Percentiles rank a stretch among this genome's conserved stretches.
phyloP scores from a whole-genome alignment of 2,113 vertebrate genomes.

The Litocranius walleri region DNA sequence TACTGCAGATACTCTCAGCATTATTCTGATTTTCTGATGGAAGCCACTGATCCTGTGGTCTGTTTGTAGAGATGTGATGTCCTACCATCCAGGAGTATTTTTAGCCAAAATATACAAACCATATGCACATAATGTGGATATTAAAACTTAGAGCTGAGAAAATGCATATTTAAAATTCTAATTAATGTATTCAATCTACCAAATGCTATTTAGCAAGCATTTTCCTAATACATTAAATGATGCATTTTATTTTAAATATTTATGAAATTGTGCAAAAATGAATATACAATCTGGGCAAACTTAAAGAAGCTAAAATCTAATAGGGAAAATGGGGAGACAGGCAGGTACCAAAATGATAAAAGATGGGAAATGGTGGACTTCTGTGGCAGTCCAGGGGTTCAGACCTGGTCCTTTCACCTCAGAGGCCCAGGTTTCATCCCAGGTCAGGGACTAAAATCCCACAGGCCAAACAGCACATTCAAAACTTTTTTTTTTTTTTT shows the following conservation, averaged over 20 bases:
- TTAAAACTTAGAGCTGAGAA: slow-evolving; percentile 43
- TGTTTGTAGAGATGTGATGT: not conserved
- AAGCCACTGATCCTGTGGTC: not conserved
- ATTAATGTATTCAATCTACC: not conserved
- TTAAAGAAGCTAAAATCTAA: not conserved
- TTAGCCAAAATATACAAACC: not conserved
- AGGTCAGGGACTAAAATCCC: not conserved
- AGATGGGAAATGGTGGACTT: not conserved
- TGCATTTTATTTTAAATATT: slow-evolving; percentile 34
- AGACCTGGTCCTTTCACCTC: not conserved
- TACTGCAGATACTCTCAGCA: not conserved
- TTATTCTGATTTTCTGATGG: not conserved
- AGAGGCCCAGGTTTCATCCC: not conserved
- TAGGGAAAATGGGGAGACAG: not conserved
- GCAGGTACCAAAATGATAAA: not conserved
- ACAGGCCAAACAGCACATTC: not conserved
- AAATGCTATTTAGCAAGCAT: not conserved
- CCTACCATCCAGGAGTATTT: not conserved
- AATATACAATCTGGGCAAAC: not conserved
- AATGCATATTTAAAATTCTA: slow-evolving; percentile 16
- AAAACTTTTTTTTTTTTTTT: too few relatives aligned
- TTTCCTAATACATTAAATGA: not conserved
- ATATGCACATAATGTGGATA: not conserved
- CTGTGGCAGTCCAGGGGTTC: not conserved
- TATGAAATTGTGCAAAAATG: not conserved